Evolutionary conservation across 2,888 invertebrate genomes (phyloP).

Genomic region (Drosophila lacicola): DNA sequence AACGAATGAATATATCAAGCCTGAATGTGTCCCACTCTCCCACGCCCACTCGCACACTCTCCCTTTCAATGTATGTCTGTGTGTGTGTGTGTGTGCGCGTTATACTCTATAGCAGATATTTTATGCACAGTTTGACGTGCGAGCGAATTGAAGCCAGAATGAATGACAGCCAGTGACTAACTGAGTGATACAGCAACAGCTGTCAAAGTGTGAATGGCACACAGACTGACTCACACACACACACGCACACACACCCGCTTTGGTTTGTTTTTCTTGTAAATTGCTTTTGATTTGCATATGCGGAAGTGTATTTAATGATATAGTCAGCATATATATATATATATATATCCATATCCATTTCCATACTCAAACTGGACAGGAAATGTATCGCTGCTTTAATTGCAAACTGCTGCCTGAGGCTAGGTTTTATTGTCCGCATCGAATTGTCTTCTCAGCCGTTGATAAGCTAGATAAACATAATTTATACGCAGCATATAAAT

Average conservation of each 20-base stretch:
- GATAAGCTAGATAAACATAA: conserved; percentile 45
- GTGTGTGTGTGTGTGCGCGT: background rate
- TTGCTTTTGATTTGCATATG: conserved; percentile 37
- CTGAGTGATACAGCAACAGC: conserved; percentile 71
- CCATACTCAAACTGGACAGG: conserved; percentile 7
- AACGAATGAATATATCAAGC: conserved; percentile 77
- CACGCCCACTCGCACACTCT: background rate
- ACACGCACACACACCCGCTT: background rate
- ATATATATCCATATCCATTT: background rate
- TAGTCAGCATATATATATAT: background rate
- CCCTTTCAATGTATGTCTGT: background rate
- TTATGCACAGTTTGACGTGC: conserved; percentile 75
- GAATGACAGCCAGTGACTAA: conserved; percentile 64
- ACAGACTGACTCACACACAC: conserved; percentile 12
- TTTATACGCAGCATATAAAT: conserved; percentile 54
- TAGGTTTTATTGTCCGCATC: conserved; percentile 40
- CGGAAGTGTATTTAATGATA: conserved; percentile 36
- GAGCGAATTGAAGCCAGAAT: conserved; percentile 63
- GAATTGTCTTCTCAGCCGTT: conserved; percentile 25
- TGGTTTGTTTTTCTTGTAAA: conserved; percentile 34
- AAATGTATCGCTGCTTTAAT: conserved; percentile 12
- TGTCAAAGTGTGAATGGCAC: conserved; percentile 69
- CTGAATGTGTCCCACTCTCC: conserved; percentile 6
- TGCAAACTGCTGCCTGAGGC: conserved; percentile 20
- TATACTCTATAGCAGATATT: conserved; percentile 45